phyloP scores from a whole-genome alignment of 2,113 vertebrate species.

The Pollimyrus isidori region DNA sequence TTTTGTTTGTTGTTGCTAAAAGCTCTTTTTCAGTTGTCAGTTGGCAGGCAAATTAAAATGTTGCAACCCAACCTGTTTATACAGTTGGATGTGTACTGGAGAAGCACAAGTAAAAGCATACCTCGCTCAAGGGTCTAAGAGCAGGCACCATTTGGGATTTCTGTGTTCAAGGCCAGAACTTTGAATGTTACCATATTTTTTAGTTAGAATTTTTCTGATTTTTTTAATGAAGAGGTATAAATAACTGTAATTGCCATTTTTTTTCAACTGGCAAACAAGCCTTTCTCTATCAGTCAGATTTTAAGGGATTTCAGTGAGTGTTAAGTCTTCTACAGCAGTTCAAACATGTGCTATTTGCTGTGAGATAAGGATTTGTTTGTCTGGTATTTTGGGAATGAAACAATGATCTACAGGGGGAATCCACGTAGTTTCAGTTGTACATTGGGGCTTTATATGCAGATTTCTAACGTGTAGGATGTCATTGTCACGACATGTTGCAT shows the following conservation, averaged over 20 bases:
- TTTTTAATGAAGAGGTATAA: not conserved
- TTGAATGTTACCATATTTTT: not conserved
- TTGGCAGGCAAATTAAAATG: not conserved
- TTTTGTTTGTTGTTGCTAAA: not conserved
- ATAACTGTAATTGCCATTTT: not conserved
- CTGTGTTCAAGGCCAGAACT: not conserved
- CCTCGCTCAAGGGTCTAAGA: not conserved
- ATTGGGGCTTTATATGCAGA: not conserved
- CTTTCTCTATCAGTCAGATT: not conserved
- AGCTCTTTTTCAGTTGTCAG: not conserved
- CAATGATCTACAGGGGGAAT: conserved; percentile 3
- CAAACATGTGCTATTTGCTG: conserved; percentile 7
- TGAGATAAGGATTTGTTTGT: conserved; percentile 14
- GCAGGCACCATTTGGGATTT: not conserved
- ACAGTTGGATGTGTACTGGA: not conserved
- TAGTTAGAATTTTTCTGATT: not conserved
- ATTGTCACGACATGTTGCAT: not conserved
- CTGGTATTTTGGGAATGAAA: conserved; percentile 7
- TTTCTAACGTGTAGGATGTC: not conserved
- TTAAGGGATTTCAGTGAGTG: not conserved
- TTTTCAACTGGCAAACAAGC: not conserved
- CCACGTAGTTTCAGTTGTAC: not conserved
- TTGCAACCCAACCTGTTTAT: not conserved
- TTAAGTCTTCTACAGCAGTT: conserved; percentile 5
- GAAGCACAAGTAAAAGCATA: not conserved